These are phyloP conservation scores for Heliangelus exortis DNA, from an alignment of 2,797 vertebrate species.

Conservation along the genomic window DNA sequence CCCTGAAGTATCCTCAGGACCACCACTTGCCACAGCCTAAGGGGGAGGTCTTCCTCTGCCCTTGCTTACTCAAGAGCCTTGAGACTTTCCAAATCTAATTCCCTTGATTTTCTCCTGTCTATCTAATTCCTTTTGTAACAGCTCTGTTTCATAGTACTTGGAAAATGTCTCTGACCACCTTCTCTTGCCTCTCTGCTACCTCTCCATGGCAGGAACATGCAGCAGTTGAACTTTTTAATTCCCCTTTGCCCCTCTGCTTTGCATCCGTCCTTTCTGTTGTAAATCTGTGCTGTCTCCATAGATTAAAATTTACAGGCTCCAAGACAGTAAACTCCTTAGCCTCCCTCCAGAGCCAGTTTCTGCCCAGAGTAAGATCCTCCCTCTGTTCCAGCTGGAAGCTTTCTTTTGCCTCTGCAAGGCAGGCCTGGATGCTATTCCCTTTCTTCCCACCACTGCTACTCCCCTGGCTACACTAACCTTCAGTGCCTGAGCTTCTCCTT, in stretches of 20 bases:
- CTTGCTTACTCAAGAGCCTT: not conserved
- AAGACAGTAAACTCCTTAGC: not conserved
- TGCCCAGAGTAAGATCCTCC: accelerated
- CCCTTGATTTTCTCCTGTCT: not conserved
- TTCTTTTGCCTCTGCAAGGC: not conserved
- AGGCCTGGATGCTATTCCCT: not conserved
- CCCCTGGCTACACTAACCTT: not conserved
- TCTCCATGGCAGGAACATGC: not conserved
- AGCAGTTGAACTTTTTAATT: not conserved
- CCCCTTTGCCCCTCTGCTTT: not conserved
- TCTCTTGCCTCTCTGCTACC: not conserved
- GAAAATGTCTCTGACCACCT: not conserved
- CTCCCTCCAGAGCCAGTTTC: not conserved
- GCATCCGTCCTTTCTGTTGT: not conserved
- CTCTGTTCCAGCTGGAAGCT: not conserved
- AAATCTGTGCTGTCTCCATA: not conserved
- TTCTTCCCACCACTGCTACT: not conserved
- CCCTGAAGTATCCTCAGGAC: not conserved
- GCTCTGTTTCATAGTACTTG: not conserved
- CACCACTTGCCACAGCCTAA: not conserved
- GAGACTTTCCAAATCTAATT: not conserved
- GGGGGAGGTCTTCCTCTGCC: not conserved
- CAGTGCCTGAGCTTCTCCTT: not conserved
- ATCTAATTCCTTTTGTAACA: not conserved
- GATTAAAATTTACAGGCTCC: not conserved